Base-by-base conservation (phyloP, 2,113 vertebrate genomes). In the Dromaius novaehollandiae region DNA sequence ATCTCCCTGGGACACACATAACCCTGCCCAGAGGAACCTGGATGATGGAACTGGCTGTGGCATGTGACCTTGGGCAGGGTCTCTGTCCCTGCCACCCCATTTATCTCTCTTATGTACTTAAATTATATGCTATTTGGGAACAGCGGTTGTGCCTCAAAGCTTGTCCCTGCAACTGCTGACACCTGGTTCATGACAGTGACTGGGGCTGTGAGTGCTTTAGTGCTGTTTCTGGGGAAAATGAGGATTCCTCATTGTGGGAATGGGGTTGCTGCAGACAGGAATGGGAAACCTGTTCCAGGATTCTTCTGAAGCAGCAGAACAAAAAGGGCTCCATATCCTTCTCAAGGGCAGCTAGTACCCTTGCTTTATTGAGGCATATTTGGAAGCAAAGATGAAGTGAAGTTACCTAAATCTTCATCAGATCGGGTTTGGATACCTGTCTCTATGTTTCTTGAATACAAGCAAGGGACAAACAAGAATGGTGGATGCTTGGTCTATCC, bases 391-490 rank as follows among this genome's bases (percentile, higher is more conserved):
- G 13, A 13, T 5, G 16, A 12, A 17, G 16, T 24, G 68, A 86
- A 65, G 1, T 5, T 26, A 3, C 10, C 13, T 42, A 70, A n/a
- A 58, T 28, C 34, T 58, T 46, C 38, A 38, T 38, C 28, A 9
- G 36, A 38, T n/a, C 21, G 21, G 10, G 1, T 74, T 18, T 70
- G 44, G 19, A 53, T 17, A 15, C 53, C 7, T 15, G 8, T 28
- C 18, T 42, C 12, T 2, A 7, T 0, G 1, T 19, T 50, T 55
- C 28, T n/a, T 4, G 4, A 48, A 38, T 18, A 6, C 21, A 34
- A 82, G 12, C 6, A 53, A 38, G 21, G 4, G 13, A 46, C 38
- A 30, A 40, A 36, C 2, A n/a, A 7, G 0, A 9, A 5, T 8
- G 4, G 48, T 11, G 50, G 34, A 8, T 55, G 9, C 9, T 63